Percentiles rank a stretch among this genome's conserved stretches.
Evolutionary conservation across 2,888 invertebrate species (phyloP).

Genomic region (Drosophila melanosoma): DNA sequence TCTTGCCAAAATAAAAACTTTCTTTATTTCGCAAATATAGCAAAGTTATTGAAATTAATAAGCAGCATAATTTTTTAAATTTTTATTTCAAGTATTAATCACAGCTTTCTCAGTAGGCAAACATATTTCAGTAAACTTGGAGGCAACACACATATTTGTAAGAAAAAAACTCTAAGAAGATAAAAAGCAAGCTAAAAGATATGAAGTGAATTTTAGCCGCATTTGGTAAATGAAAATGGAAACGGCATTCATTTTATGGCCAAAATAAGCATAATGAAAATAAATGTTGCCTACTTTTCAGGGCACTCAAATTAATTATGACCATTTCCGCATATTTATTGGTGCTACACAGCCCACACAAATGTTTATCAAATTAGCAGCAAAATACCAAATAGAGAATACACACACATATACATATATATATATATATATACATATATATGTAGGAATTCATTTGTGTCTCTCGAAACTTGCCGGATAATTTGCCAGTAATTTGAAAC

Average conservation of each 20-base stretch:
- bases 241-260: conserved; percentile 19
- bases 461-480: conserved; percentile 24
- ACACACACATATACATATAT: not conserved
- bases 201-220: not conserved
- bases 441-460: conserved; percentile 23
- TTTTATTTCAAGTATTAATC: not conserved
- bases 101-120: not conserved
- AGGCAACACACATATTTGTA: not conserved
- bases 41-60: not conserved
- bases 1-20: too few relatives aligned
- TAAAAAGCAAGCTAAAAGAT: not conserved
- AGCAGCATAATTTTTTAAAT: not conserved
- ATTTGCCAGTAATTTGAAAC: conserved; percentile 31
- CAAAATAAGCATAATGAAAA: conserved; percentile 38
- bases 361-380: conserved; percentile 39
- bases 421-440: not conserved
- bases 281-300: conserved; percentile 43
- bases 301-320: conserved; percentile 50
- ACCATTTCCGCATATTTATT: conserved; percentile 44
- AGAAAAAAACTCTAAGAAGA: too few relatives aligned
- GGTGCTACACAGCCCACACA: conserved; percentile 5
- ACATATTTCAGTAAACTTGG: not conserved
- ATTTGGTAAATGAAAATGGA: not conserved
- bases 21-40: too few relatives aligned
- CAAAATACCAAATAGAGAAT: conserved; percentile 14